phyloP scores from a whole-genome alignment of 2,888 invertebrate species.

The Nephrotoma appendiculata region DNA sequence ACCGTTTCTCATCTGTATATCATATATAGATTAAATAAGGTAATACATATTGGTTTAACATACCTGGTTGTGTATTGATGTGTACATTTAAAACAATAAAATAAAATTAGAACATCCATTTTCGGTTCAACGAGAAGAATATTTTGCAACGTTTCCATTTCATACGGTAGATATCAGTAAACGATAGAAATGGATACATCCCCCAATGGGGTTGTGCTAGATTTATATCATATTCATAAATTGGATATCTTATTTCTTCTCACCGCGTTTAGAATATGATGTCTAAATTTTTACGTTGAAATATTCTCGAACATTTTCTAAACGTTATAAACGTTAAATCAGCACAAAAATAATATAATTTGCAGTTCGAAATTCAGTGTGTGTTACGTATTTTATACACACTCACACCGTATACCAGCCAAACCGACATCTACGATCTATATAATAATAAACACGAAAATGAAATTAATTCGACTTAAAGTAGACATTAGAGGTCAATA shows the following conservation, averaged over 20 bases:
- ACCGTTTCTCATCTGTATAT: background rate
- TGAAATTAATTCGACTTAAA: background rate
- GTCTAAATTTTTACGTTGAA: background rate
- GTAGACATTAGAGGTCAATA: background rate
- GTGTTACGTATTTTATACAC: background rate
- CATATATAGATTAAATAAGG: background rate
- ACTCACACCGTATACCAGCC: background rate
- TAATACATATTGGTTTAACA: background rate
- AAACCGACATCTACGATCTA: background rate
- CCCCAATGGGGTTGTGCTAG: background rate
- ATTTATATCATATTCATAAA: background rate
- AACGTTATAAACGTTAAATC: background rate
- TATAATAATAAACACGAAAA: background rate
- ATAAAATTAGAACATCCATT: background rate
- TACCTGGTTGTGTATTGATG: background rate
- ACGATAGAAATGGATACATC: background rate
- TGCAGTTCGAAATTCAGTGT: background rate
- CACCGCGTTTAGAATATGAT: background rate
- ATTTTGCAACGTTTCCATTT: background rate
- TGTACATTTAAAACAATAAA: background rate
- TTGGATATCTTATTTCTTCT: background rate
- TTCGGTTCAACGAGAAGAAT: background rate
- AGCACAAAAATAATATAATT: background rate
- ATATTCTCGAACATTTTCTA: background rate
- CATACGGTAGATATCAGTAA: background rate